A percentile compares a stretch with the other conserved stretches of the same genome.
Evolutionary conservation across 1,140 invertebrate genomes (phyloP).

Genomic region (Melipona quadrifasciata): DNA sequence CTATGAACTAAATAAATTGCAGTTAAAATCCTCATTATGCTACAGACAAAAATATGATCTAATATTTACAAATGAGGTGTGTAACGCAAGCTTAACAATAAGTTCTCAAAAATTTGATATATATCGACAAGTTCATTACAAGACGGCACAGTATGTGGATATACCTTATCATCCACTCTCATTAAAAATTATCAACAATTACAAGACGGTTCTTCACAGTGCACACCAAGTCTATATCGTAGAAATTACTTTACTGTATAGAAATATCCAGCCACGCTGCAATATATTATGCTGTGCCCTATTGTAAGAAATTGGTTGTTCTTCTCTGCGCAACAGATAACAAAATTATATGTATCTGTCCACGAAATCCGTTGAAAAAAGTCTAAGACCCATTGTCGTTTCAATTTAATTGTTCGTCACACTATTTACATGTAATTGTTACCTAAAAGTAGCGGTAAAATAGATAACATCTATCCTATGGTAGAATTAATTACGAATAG

Average conservation of each 20-base stretch:
- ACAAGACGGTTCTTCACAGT: slow-evolving; percentile 23
- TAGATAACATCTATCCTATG: slow-evolving; percentile 21
- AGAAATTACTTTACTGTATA: slow-evolving; percentile 38
- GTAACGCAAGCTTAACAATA: slow-evolving; percentile 78
- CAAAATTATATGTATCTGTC: slow-evolving; percentile 64
- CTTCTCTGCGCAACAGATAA: slow-evolving; percentile 70
- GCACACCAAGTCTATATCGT: slow-evolving; percentile 15
- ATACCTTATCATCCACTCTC: slow-evolving; percentile 30
- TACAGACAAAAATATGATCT: slow-evolving; percentile 80
- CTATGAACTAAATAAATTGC: slow-evolving; percentile 76
- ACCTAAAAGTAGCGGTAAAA: slow-evolving; percentile 49
- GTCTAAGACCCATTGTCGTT: slow-evolving; percentile 73
- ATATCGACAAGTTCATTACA: slow-evolving; percentile 63
- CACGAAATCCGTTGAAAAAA: slow-evolving; percentile 61
- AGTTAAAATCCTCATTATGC: slow-evolving; percentile 78
- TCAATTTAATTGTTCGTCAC: slow-evolving; percentile 73
- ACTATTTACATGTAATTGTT: slow-evolving; percentile 77
- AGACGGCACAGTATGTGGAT: slow-evolving; percentile 60
- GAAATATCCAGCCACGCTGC: slow-evolving; percentile 34
- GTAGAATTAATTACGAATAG: slow-evolving; percentile 33
- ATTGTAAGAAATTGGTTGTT: slow-evolving; percentile 56
- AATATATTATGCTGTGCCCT: slow-evolving; percentile 51
- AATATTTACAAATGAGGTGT: slow-evolving; percentile 81
- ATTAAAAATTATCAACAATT: slow-evolving; percentile 54
- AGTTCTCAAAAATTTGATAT: slow-evolving; percentile 60